A percentile compares a stretch with the other conserved stretches of the same genome.
Evolutionary conservation across 2,888 invertebrate species (phyloP).

Genomic region (Aporophyla lueneburgensis): DNA sequence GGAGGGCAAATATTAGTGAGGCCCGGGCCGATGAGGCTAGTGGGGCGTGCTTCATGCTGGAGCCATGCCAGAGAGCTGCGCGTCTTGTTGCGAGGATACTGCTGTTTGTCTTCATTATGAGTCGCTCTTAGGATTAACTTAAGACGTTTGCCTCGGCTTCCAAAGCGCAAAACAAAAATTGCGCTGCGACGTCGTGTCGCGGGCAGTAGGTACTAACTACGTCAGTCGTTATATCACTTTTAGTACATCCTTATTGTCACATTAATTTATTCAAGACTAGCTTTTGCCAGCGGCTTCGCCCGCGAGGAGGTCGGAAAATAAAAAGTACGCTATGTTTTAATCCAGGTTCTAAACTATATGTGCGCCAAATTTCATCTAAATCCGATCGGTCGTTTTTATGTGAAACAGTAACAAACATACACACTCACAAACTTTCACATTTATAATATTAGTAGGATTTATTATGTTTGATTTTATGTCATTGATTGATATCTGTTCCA

Average conservation of each 20-base stretch:
- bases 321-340: too few relatives aligned
- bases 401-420: too few relatives aligned
- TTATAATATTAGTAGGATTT: too few relatives aligned
- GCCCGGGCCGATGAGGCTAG: slow-evolving; percentile 62
- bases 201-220: not conserved
- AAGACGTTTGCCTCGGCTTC: slow-evolving; percentile 52
- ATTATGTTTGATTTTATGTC: not conserved
- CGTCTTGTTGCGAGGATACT: slow-evolving; percentile 71
- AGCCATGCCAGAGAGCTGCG: slow-evolving; percentile 74
- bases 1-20: slow-evolving; percentile 73
- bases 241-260: not conserved
- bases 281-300: too few relatives aligned
- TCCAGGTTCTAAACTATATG: too few relatives aligned
- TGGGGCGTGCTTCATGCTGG: slow-evolving; percentile 69
- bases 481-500: not conserved
- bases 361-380: too few relatives aligned
- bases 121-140: slow-evolving; percentile 63
- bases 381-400: too few relatives aligned
- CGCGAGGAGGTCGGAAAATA: too few relatives aligned
- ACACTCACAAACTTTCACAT: too few relatives aligned
- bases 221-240: slow-evolving; percentile 12
- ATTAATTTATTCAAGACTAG: not conserved
- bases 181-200: not conserved
- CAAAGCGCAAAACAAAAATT: slow-evolving; percentile 48
- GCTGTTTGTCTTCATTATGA: slow-evolving; percentile 80